Base-by-base conservation (phyloP, 2,888 invertebrate genomes). In the Chrysomela aeneicollis region DNA sequence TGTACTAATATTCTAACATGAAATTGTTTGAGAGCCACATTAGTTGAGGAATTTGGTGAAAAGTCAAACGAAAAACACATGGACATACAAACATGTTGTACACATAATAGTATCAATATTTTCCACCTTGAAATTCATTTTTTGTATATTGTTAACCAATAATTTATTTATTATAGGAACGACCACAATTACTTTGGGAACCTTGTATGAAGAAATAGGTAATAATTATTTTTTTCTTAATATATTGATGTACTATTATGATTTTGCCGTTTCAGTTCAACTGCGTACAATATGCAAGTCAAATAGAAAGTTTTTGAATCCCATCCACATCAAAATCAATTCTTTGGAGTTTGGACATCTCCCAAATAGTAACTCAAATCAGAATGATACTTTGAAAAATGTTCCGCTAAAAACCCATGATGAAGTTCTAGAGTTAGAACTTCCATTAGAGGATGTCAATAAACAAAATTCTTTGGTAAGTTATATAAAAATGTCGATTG, bases 121-220 rank as follows among this genome's bases (percentile, higher is more conserved):
- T n/a, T n/a, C n/a, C n/a, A n/a, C n/a, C n/a, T n/a, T n/a, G n/a
- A n/a, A n/a, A n/a, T n/a, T n/a, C n/a, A n/a, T n/a, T n/a, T n/a
- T n/a, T n/a, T n/a, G n/a, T n/a, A n/a, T n/a, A n/a, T n/a, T n/a
- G n/a, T n/a, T n/a, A n/a, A n/a, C n/a, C n/a, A n/a, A 21, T 19
- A 22, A 37, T 55, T 55, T 10, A 6, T 42, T 42, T 12, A 21
- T 55, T 55, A 19, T 55, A 42, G 55, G 54, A 9, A 55, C 18
- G 42, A 4, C 42, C 18, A 55, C 30, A 55, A 37, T n/a, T n/a
- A n/a, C 42, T 18, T 18, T 55, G 55, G 55, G 42, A 19, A 42
- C 55, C 12, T 55, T 55, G 42, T 42, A 22, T 55, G 19, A 55
- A 10, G 42, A 37, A 55, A 55, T 55, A 37, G 55, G 37, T 55